Evolutionary conservation across 2,797 vertebrate species (phyloP).

Genomic region (Bryconaethiops microstoma): DNA sequence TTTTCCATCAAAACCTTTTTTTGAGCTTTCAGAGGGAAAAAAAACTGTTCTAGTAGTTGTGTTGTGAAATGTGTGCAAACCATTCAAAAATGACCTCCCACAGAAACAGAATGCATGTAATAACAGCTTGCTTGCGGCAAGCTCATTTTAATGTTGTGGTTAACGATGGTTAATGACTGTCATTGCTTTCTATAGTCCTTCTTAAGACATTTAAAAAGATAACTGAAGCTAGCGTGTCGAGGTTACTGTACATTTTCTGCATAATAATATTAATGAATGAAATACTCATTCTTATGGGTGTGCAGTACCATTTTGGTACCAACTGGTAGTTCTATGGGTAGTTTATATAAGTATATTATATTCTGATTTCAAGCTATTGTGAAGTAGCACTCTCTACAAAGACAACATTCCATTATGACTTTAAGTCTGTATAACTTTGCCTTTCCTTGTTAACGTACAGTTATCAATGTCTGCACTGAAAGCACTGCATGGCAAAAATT

Average conservation of each 20-base stretch:
- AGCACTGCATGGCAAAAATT: background rate
- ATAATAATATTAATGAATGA: background rate
- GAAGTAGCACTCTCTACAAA: too few relatives aligned
- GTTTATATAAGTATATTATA: too few relatives aligned
- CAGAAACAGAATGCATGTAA: background rate
- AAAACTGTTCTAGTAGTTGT: background rate
- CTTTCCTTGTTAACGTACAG: background rate
- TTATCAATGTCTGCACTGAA: background rate
- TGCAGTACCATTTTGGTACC: background rate
- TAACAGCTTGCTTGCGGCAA: background rate
- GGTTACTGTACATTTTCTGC: background rate
- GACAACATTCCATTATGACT: too few relatives aligned
- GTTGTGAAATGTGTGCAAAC: background rate
- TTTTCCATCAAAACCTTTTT: background rate
- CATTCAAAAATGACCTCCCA: background rate
- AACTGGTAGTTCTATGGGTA: background rate
- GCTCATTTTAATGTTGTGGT: background rate
- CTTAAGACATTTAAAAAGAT: background rate
- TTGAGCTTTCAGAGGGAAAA: background rate
- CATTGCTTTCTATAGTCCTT: background rate
- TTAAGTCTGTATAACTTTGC: background rate
- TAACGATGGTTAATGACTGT: background rate
- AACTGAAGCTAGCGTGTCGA: background rate
- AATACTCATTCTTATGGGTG: background rate
- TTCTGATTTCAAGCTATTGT: too few relatives aligned